A percentile compares a stretch with the other conserved stretches of the same genome.
Conservation (phyloP, 2,888 invertebrate species). For the Tethea ocularis region DNA sequence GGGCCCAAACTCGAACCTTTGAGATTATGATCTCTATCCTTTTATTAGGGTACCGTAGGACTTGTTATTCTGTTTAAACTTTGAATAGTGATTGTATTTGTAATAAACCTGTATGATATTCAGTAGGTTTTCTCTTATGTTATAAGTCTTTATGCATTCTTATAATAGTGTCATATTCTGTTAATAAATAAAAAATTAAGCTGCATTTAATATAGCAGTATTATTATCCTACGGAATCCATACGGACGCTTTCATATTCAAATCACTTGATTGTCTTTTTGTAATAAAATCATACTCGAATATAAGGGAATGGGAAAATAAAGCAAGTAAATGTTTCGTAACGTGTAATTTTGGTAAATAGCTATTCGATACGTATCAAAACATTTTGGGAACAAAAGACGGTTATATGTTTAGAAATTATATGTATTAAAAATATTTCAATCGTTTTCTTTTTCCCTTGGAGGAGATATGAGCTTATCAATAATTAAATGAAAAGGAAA, state of each 20-base stretch:
- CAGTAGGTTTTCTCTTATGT: background rate
- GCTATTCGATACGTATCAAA: conserved; percentile 79
- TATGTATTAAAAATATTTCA: conserved; percentile 31
- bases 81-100: background rate
- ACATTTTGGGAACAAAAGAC: conserved; percentile 71
- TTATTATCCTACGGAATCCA: conserved; percentile 42
- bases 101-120: conserved; percentile 16
- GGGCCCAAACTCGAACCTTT: conserved; percentile 69
- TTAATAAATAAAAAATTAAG: too few species aligned
- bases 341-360: conserved; percentile 80
- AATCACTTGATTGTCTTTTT: conserved; percentile 51
- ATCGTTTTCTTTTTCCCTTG: conserved; percentile 8
- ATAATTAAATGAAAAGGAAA: background rate
- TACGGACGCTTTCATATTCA: conserved; percentile 29
- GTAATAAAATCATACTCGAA: conserved; percentile 70
- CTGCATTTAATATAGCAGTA: background rate
- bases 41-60: conserved; percentile 62
- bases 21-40: conserved; percentile 80
- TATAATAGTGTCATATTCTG: too few species aligned
- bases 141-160: too few species aligned
- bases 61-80: conserved; percentile 11
- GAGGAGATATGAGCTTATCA: background rate
- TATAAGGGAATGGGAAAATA: conserved; percentile 74
- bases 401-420: conserved; percentile 51
- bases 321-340: conserved; percentile 71